phyloP scores from a whole-genome alignment of 2,888 invertebrate genomes.

The Polia nebulosa region DNA sequence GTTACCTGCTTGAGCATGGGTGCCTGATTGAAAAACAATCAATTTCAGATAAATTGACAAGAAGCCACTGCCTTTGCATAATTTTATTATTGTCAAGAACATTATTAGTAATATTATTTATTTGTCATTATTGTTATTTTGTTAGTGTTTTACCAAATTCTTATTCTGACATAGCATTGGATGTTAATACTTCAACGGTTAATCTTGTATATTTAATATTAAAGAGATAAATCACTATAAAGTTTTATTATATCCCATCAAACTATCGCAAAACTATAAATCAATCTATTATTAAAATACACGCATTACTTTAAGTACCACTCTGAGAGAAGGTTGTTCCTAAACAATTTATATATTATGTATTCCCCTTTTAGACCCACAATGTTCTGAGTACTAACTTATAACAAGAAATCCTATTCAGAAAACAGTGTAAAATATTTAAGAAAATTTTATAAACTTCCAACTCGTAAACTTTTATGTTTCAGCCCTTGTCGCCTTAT shows the following conservation, averaged over 20 bases:
- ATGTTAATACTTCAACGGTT: constrained; percentile 9
- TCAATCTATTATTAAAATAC: neutral
- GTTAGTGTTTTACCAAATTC: neutral
- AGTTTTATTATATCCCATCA: constrained; percentile 18
- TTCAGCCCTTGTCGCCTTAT: constrained; percentile 28
- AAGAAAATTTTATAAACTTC: constrained; percentile 41
- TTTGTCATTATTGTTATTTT: no score
- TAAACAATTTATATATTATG: constrained; percentile 32
- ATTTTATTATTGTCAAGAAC: neutral
- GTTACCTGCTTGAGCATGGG: neutral
- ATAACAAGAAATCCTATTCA: constrained; percentile 37
- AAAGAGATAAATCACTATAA: constrained; percentile 10
- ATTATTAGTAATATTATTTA: neutral
- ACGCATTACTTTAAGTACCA: constrained; percentile 18
- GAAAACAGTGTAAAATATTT: constrained; percentile 52
- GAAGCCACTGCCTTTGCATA: neutral
- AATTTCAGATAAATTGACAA: neutral
- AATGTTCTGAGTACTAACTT: constrained; percentile 15
- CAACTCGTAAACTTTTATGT: constrained; percentile 47
- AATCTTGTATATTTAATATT: neutral
- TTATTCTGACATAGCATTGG: neutral
- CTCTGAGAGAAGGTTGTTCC: constrained; percentile 11
- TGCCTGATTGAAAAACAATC: neutral
- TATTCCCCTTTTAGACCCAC: constrained; percentile 32
- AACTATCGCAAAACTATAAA: constrained; percentile 27